Evolutionary conservation across 2,113 vertebrate species (phyloP).

Genomic region (Amphilophus citrinellus): DNA sequence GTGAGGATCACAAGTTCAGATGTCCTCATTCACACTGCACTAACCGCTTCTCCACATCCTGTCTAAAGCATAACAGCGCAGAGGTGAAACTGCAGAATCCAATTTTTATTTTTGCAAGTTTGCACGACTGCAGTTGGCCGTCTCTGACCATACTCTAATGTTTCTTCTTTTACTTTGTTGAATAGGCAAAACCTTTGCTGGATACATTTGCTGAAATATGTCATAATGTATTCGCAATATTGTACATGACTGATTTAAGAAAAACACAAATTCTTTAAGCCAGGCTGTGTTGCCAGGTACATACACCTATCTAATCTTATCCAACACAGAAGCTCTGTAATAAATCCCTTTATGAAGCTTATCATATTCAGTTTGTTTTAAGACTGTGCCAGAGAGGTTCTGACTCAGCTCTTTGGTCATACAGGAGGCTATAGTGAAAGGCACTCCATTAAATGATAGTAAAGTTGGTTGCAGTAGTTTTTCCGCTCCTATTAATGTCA

Average conservation of each 20-base stretch:
- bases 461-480: conserved; percentile 10
- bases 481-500: conserved; percentile 20
- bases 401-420: conserved; percentile 37
- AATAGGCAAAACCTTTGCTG: conserved; percentile 9
- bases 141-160: conserved; percentile 3
- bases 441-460: conserved; percentile 10
- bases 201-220: background rate
- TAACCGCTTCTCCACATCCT: conserved; percentile 72
- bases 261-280: background rate
- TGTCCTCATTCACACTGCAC: conserved; percentile 42
- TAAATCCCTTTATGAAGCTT: conserved; percentile 22
- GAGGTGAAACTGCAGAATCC: conserved; percentile 56
- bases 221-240: background rate
- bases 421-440: conserved; percentile 5
- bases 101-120: conserved; percentile 57
- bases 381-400: conserved; percentile 18
- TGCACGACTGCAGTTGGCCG: conserved; percentile 43
- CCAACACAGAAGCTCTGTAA: background rate
- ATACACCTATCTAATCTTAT: background rate
- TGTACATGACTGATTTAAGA: background rate
- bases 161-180: conserved; percentile 1
- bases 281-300: background rate
- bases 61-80: conserved; percentile 57
- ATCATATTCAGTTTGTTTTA: conserved; percentile 31
- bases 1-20: conserved; percentile 57